Evolutionary conservation across 1,140 invertebrate genomes (phyloP).

Genomic region (Drosophila lacertosa): DNA sequence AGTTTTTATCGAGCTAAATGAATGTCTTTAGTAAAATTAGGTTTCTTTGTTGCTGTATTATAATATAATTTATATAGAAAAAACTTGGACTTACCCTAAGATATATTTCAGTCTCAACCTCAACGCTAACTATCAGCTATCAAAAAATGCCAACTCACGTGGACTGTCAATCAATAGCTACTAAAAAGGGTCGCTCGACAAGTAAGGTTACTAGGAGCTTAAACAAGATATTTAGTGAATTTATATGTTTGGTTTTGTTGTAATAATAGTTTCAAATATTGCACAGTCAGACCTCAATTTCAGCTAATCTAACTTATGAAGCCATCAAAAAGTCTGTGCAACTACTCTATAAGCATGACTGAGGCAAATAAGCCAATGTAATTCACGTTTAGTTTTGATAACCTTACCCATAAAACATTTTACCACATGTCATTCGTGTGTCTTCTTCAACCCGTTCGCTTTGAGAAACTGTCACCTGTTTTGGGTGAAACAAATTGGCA

Average conservation of each 20-base stretch:
- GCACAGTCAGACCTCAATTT: slow-evolving; percentile 51
- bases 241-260: background rate
- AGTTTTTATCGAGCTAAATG: no score
- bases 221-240: slow-evolving; percentile 9
- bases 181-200: background rate
- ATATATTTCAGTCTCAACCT: background rate
- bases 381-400: slow-evolving; percentile 32
- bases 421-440: slow-evolving; percentile 40
- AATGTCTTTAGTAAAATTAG: background rate
- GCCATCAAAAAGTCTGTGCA: slow-evolving; percentile 52
- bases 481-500: slow-evolving; percentile 58
- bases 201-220: slow-evolving; percentile 3
- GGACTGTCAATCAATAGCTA: slow-evolving; percentile 18
- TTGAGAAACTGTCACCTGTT: slow-evolving; percentile 80
- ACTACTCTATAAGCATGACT: slow-evolving; percentile 53
- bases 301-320: slow-evolving; percentile 48
- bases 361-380: slow-evolving; percentile 34
- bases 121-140: background rate
- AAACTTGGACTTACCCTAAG: background rate
- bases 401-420: slow-evolving; percentile 32
- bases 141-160: slow-evolving; percentile 31
- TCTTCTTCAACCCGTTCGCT: slow-evolving; percentile 55
- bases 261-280: slow-evolving; percentile 1
- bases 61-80: background rate
- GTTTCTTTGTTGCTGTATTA: background rate